Conservation (phyloP, 1,140 invertebrate genomes). For the Drosophila ironensis region DNA sequence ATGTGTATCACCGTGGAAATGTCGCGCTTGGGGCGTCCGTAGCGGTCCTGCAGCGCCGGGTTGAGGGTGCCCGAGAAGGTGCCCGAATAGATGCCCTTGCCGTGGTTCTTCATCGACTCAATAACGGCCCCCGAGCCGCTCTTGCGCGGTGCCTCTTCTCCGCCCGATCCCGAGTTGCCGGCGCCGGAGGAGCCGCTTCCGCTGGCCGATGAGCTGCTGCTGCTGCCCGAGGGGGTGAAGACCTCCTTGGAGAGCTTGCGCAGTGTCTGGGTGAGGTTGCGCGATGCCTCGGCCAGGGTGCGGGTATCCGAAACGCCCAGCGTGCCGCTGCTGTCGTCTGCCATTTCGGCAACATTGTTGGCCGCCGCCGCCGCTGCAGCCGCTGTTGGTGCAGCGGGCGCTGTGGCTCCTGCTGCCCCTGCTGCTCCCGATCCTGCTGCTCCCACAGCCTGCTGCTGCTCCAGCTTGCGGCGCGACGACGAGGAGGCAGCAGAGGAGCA, state of each 20-base stretch:
- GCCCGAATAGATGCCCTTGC: slow-evolving; percentile 93
- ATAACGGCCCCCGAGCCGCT: slow-evolving; percentile 92
- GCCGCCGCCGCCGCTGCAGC: slow-evolving; percentile 17
- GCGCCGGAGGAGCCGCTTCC: slow-evolving; percentile 2
- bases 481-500: not conserved
- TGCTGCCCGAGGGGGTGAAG: slow-evolving; percentile 83
- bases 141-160: slow-evolving; percentile 82
- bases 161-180: not conserved
- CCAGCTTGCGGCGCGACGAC: slow-evolving; percentile 23
- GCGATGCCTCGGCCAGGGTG: slow-evolving; percentile 92
- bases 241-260: slow-evolving; percentile 95
- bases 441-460: slow-evolving; percentile 14
- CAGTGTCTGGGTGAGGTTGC: slow-evolving; percentile 95
- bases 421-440: not conserved
- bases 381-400: slow-evolving; percentile 6
- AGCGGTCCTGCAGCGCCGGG: slow-evolving; percentile 95
- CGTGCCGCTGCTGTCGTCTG: slow-evolving; percentile 73
- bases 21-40: slow-evolving; percentile 94
- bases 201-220: slow-evolving; percentile 85
- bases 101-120: slow-evolving; percentile 96
- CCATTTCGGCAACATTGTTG: too few relatives aligned
- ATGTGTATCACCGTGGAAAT: slow-evolving; percentile 98
- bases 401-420: slow-evolving; percentile 15
- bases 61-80: slow-evolving; percentile 94
- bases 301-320: slow-evolving; percentile 85